Evolutionary conservation across 64 coral and sea anemone species (phyloP), one percentile per base, ranked within the genome.

Genomic region (Cladopsammia gracilis): DNA sequence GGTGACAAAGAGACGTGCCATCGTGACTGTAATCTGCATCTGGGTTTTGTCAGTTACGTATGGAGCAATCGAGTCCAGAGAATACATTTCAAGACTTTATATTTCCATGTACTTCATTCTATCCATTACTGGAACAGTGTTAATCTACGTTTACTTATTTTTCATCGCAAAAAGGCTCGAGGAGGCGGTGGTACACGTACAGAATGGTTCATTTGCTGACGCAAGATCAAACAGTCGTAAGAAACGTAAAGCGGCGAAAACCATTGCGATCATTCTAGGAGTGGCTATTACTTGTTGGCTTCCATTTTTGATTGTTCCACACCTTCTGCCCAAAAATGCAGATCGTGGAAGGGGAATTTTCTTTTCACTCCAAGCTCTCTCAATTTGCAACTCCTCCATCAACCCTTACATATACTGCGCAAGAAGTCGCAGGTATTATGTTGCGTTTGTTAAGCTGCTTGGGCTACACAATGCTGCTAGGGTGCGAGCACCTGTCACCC

Each of bases 371-470:
- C 79, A 64, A 6, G 42, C 43, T 48, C 64, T 83, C 34, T 64
- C 79, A 11, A 18, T 65, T n/a, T 83, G 79, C 60, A 83, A 83
- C 48, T 83, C 79, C 6, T 83, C 79, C 6, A 65, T 83, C 43
- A 83, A 83, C 34, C 79, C 79, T 83, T 83, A 83, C 59, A 65
- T 83, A 19, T 83, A 83, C 20, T 83, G 79, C 20, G 79, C 20
- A 34, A 83, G 79, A 45, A 83, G 79, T 83, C 42, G 42, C 13
- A 64, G 79, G 59, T 83, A 64, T 65, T 65, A 15, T 42, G 42
- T n/a, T 3, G 43, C 79, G 15, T 83, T 83, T 64, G 25, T 64
- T 64, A 66, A 65, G 42, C 20, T 66, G 19, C 43, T 83, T 47
- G 59, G 79, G 18, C 15, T 83, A n/a, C 58, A 44, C 0, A 83